phyloP scores from a whole-genome alignment of 2,113 vertebrate genomes.

The Origma solitaria region DNA sequence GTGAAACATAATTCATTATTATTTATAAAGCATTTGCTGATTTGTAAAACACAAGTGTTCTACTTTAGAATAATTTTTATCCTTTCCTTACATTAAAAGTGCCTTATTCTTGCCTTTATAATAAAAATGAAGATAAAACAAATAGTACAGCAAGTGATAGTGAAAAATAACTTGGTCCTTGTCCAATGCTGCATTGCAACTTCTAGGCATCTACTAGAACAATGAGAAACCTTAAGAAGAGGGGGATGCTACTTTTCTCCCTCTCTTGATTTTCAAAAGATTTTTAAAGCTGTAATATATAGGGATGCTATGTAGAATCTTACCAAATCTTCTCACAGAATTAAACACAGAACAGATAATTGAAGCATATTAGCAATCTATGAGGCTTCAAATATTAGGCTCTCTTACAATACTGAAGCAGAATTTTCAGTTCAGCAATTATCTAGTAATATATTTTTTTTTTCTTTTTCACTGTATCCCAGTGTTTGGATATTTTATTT shows the following conservation, averaged over 20 bases:
- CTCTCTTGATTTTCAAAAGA: not conserved
- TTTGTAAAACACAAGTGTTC: not conserved
- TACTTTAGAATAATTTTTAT: not conserved
- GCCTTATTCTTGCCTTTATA: not conserved
- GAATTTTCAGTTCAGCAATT: not conserved
- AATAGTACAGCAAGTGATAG: not conserved
- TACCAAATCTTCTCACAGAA: not conserved
- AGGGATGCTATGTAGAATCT: not conserved
- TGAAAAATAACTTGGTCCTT: not conserved
- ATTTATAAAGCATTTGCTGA: not conserved
- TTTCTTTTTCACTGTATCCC: not conserved
- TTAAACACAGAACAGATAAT: not conserved
- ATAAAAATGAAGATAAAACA: not conserved
- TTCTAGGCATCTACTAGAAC: not conserved
- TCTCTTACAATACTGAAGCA: not conserved
- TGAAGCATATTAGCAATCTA: not conserved
- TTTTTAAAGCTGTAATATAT: not conserved
- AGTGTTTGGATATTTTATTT: not conserved
- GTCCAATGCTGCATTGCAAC: not conserved
- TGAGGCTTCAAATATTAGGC: not conserved
- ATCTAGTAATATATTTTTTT: not conserved
- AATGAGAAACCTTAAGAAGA: not conserved
- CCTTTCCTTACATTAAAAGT: not conserved
- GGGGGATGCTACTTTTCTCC: not conserved
- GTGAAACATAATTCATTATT: not conserved